Evolutionary conservation across 2,888 invertebrate species (phyloP), one percentile per base, ranked within the genome.

Genomic region (Campoplex nolae): DNA sequence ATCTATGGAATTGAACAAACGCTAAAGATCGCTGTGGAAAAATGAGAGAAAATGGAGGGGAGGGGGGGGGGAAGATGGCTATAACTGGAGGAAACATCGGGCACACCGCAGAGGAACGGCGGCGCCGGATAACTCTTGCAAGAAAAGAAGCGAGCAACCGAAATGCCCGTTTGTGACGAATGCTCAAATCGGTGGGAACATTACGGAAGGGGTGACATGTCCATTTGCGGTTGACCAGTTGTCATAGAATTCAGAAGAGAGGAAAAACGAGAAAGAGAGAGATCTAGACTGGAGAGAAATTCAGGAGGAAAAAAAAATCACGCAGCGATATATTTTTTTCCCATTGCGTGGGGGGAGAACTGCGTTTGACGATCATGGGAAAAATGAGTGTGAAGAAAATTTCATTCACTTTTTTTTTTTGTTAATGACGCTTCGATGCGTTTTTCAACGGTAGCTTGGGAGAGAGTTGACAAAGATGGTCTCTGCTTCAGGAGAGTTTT

Each of bases 201-300:
- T 93, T 84, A 73, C 88, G 92, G 91, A 92, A 92, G 93, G 93
- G 93, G 93, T 94, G 94, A 94, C 92, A 92, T 93, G 93, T 94
- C 94, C 93, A 94, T 94, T 94, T 94, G 94, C 91, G 93, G 93
- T 93, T 94, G 94, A 93, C 94, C 94, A 92, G 92, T 92, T 90
- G 92, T 90, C 90, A 89, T 85, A 89, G 86, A 83, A 73, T 48
- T 51, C 73, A 62, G 35, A 68, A 56, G 85, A 90, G 85, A 71
- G 74, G 48, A 32, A 76, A 65, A 23, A 23, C 23, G 23, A 23
- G 23, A 23, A 84, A 88, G 38, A 87, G 87, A 89, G 82, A 80
- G 73, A 70, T 75, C 18, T 42, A 23, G 42, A 51, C 54, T 38
- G 16, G 51, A 65, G 75, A 45, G 75, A 62, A 45, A 77, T 35